Percentiles rank a stretch among this genome's conserved stretches.
Conservation (phyloP, 2,888 invertebrate genomes). For the Melolontha melolontha region DNA sequence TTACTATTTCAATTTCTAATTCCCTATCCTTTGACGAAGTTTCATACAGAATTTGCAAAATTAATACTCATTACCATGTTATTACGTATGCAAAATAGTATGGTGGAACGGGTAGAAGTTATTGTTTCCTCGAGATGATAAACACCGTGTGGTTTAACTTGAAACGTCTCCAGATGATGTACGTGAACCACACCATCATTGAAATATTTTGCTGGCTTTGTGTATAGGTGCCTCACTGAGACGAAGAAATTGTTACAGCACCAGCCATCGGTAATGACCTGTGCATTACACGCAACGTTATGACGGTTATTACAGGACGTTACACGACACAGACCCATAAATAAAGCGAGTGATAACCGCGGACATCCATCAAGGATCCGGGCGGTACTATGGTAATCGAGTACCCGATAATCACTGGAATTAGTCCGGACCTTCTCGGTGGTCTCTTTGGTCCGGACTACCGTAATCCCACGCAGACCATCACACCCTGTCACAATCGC, state of each 20-base stretch:
- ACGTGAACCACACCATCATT: constrained; percentile 22
- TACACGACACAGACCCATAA: constrained; percentile 49
- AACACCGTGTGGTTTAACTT: neutral
- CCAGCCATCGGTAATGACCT: constrained; percentile 45
- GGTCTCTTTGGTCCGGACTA: constrained; percentile 64
- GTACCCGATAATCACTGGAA: constrained; percentile 70
- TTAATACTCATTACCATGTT: constrained; percentile 9
- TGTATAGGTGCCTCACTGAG: constrained; percentile 7
- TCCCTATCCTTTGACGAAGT: no score
- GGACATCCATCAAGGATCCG: constrained; percentile 56
- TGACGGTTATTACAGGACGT: constrained; percentile 52
- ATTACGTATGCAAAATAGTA: constrained; percentile 34
- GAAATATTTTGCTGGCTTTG: constrained; percentile 15
- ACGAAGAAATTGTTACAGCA: constrained; percentile 11
- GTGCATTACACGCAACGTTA: constrained; percentile 50
- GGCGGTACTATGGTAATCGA: constrained; percentile 59
- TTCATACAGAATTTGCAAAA: no score
- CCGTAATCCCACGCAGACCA: constrained; percentile 64
- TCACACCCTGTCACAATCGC: constrained; percentile 65
- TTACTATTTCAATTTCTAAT: no score
- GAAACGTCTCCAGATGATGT: constrained; percentile 8
- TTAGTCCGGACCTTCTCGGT: constrained; percentile 69
- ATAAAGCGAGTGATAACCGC: constrained; percentile 53
- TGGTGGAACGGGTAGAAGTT: constrained; percentile 6
- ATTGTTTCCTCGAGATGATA: constrained; percentile 31